Percentiles rank a stretch among this genome's conserved stretches.
phyloP scores from a whole-genome alignment of 2,888 invertebrate genomes.

The Sarcophaga carnaria region DNA sequence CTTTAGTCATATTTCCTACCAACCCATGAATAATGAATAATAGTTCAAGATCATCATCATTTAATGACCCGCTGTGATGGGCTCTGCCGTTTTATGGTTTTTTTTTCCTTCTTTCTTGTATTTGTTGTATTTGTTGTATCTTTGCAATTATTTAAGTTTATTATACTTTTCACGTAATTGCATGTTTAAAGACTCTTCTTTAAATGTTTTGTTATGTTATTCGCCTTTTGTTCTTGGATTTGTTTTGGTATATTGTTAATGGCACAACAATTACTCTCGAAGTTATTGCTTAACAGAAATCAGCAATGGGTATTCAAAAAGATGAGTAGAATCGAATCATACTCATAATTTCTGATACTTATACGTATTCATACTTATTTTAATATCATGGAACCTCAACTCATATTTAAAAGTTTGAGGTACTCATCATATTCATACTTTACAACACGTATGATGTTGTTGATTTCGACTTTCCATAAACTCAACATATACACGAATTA shows the following conservation, averaged over 20 bases:
- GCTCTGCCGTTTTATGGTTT: slow-evolving; percentile 13
- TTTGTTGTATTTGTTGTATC: neutral
- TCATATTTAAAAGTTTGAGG: no score
- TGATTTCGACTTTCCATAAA: no score
- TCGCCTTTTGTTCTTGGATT: neutral
- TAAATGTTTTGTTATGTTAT: slow-evolving; percentile 5
- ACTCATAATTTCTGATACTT: no score
- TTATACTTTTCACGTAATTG: slow-evolving; percentile 48
- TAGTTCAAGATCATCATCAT: slow-evolving; percentile 68
- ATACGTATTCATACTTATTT: no score
- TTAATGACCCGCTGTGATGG: slow-evolving; percentile 64
- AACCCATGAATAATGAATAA: slow-evolving; percentile 58
- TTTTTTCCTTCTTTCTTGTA: neutral
- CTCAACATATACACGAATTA: no score
- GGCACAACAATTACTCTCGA: no score
- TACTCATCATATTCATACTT: no score
- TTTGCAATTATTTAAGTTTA: slow-evolving; percentile 46
- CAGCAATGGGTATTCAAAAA: no score
- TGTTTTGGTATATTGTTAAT: slow-evolving; percentile 2
- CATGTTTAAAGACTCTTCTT: slow-evolving; percentile 34
- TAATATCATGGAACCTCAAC: no score
- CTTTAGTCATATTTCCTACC: neutral
- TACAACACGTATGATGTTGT: no score
- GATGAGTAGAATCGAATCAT: no score
- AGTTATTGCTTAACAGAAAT: no score